Evolutionary conservation across 2,888 invertebrate genomes (phyloP).

Genomic region (Lysandra coridon): DNA sequence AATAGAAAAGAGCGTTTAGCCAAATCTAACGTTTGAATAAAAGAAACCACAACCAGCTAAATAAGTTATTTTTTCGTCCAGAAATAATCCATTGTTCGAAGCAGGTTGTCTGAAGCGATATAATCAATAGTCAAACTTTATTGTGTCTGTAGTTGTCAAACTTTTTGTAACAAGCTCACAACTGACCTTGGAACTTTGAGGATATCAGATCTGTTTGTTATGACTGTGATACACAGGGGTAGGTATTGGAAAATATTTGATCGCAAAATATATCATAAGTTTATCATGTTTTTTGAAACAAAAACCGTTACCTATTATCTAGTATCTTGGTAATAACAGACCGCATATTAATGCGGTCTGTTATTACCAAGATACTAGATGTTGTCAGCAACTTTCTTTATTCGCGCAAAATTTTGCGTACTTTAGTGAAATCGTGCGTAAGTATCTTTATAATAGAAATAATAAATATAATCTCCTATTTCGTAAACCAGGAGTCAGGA

Average conservation of each 20-base stretch:
- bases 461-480: no score
- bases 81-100: background rate
- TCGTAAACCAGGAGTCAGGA: no score
- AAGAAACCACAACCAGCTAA: background rate
- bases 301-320: no score
- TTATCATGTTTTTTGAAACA: no score
- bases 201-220: conserved; percentile 6
- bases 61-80: background rate
- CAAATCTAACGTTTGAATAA: background rate
- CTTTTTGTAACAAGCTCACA: conserved; percentile 17
- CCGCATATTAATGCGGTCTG: no score
- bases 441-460: no score
- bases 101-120: background rate
- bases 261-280: background rate
- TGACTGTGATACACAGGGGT: background rate
- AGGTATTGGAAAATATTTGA: background rate
- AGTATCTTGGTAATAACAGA: no score
- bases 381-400: no score
- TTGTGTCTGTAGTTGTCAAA: background rate
- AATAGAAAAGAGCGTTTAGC: no score
- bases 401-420: no score
- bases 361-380: no score
- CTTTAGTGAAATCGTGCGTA: no score
- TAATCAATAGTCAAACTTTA: conserved; percentile 5
- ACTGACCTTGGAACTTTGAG: background rate